Evolutionary conservation across 2,888 invertebrate species (phyloP), one percentile per base, ranked within the genome.

Genomic region (Chaitophorus viminalis): DNA sequence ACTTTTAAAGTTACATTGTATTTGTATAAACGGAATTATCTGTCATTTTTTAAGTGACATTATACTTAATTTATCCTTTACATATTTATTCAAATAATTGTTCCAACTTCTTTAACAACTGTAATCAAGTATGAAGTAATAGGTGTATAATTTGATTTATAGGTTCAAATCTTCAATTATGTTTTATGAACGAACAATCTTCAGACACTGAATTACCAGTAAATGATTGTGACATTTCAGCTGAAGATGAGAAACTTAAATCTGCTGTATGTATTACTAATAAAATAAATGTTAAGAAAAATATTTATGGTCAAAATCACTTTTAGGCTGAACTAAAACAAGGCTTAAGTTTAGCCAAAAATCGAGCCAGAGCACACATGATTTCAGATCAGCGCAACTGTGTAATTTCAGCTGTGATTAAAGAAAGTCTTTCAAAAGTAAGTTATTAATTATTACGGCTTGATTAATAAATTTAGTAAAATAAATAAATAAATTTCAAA

Each of bases 81-180:
- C 14, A 46, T 46, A 46, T 14, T 46, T 46, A 1, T 46, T 46
- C 2, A 36, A 36, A 36, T 5, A 36, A 36, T 5, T 5, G 6
- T 36, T 3, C 6, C 6, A 5, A 6, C 36, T 6, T 36, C 65
- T 82, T 33, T 25, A n/a, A 31, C 36, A 21, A 36, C 18, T 46
- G 14, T 3, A 36, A 11, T 14, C 46, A 2, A 39, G 6, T 9
- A 39, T 8, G 8, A 60, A 11, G 21, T 60, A 60, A 60, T 8
- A 33, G n/a, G n/a, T n/a, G n/a, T 39, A 46, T 29, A 54, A 54
- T 75, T 65, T 29, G 9, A 29, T 68, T 68, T 65, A 46, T 92
- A 96, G 96, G 96, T 90, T 97, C 96, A 95, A 97, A 97, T 93
- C 94, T 98, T 83, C 97, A 97, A 93, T 97, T 98, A 91, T 98